phyloP scores from a whole-genome alignment of 2,797 vertebrate species.

The Molossus alvarezi region DNA sequence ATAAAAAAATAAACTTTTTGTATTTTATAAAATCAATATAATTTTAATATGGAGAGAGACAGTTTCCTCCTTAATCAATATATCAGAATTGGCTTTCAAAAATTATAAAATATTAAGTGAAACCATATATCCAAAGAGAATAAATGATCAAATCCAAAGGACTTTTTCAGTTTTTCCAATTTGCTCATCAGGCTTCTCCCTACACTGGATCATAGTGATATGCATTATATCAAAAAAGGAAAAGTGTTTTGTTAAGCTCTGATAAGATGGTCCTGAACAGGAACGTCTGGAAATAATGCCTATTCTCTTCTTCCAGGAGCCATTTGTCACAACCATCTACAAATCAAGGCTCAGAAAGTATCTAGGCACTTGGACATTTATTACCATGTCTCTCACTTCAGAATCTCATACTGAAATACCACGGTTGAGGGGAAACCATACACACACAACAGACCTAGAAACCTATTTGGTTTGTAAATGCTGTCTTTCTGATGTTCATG shows the following conservation, averaged over 20 bases:
- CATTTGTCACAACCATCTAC: slow-evolving; percentile 75
- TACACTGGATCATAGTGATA: slow-evolving; percentile 67
- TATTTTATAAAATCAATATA: slow-evolving; percentile 74
- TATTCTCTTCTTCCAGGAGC: slow-evolving; percentile 48
- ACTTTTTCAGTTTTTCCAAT: slow-evolving; percentile 74
- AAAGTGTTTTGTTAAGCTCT: slow-evolving; percentile 61
- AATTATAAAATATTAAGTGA: slow-evolving; percentile 64
- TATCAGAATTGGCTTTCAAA: slow-evolving; percentile 74
- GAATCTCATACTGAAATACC: slow-evolving; percentile 69
- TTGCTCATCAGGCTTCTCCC: slow-evolving; percentile 46
- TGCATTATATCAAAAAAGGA: not conserved
- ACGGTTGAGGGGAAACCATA: slow-evolving; percentile 21
- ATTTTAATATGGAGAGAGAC: slow-evolving; percentile 51
- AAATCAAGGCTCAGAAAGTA: slow-evolving; percentile 78
- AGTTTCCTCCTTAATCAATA: not conserved
- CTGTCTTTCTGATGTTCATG: slow-evolving; percentile 28
- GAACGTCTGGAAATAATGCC: slow-evolving; percentile 49
- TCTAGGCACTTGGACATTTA: slow-evolving; percentile 67
- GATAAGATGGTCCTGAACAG: slow-evolving; percentile 66
- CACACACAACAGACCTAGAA: slow-evolving; percentile 48
- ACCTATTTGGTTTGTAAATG: slow-evolving; percentile 67
- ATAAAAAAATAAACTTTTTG: slow-evolving; percentile 39
- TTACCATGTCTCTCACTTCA: slow-evolving; percentile 65
- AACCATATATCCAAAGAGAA: slow-evolving; percentile 71
- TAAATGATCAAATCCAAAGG: slow-evolving; percentile 64